Evolutionary conservation across 92 coral and sea anemone species (phyloP), one percentile per base, ranked within the genome.

Genomic region (Pocillopora meandrina): DNA sequence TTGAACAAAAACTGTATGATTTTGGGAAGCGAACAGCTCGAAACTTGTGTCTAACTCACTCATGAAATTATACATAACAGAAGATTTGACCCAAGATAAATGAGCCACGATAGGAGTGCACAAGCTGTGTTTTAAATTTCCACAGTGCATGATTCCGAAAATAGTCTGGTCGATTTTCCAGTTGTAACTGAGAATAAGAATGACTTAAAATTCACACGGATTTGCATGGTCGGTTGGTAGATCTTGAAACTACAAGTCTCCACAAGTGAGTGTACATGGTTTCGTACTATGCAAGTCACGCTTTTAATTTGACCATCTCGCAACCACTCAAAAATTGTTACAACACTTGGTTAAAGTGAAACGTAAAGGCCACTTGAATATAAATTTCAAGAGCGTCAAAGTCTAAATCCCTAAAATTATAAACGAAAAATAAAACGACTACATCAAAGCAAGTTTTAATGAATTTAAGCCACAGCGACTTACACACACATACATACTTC

Each of bases 261-360:
- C 52, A 7, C 8, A 7, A 42, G 8, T 42, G 52, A 42, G 52
- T 61, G 85, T 81, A 81, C 77, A 81, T n/a, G 52, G 59, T 59
- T 81, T 81, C 68, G 85, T 71, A 81, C 85, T 81, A 42, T 23
- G 64, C 76, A 74, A 74, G 79, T 83, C 73, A 83, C 74, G 86
- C 86, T 83, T 66, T 63, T 42, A 42, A 42, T 42, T 42, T 65
- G 73, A 74, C 35, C 47, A 83, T 47, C 57, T 83, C 31, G 74
- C 80, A 83, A 19, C 66, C 62, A 73, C 79, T 55, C 65, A 52
- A 62, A 64, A 47, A 83, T 61, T 82, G 79, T 72, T 65, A 36
- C 72, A 14, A 72, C 70, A 62, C 68, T 74, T 83, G 80, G 80
- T 83, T 74, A 83, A 83, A 73, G 60, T 74, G 80, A 83, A 83